Evolutionary conservation across 2,797 vertebrate genomes (phyloP).

Genomic region (Lutjanus argentimaculatus): DNA sequence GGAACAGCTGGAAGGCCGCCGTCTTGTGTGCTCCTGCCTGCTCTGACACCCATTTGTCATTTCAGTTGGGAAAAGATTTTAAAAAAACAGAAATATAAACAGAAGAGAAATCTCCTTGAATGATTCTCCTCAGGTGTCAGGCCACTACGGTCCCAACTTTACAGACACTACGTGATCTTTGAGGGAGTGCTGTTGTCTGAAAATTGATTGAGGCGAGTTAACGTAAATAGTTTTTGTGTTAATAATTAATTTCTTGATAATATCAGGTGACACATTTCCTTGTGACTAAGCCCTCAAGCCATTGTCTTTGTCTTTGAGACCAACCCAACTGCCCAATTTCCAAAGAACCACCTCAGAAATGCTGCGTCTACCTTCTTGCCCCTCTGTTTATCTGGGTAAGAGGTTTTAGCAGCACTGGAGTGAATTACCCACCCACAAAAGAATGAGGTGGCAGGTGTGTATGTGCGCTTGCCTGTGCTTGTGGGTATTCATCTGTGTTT

Average conservation of each 20-base stretch:
- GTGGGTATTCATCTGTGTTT: slow-evolving; percentile 13
- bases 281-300: not conserved
- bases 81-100: slow-evolving; percentile 30
- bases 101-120: slow-evolving; percentile 13
- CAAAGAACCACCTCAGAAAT: slow-evolving; percentile 9
- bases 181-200: not conserved
- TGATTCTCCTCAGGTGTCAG: slow-evolving; percentile 21
- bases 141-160: not conserved
- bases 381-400: slow-evolving; percentile 14
- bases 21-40: slow-evolving; percentile 34
- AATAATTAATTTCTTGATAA: slow-evolving; percentile 11
- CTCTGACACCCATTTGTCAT: slow-evolving; percentile 49
- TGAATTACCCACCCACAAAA: slow-evolving; percentile 21
- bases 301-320: not conserved
- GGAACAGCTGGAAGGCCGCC: slow-evolving; percentile 73
- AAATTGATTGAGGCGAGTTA: not conserved
- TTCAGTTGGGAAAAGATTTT: slow-evolving; percentile 45
- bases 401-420: slow-evolving; percentile 7
- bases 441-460: slow-evolving; percentile 53
- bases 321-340: not conserved
- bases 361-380: not conserved
- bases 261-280: slow-evolving; percentile 4
- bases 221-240: slow-evolving; percentile 15
- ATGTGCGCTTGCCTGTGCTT: not conserved
- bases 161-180: not conserved